Evolutionary conservation across 2,113 vertebrate species (phyloP), one percentile per base, ranked within the genome.

Genomic region (Strix aluco): DNA sequence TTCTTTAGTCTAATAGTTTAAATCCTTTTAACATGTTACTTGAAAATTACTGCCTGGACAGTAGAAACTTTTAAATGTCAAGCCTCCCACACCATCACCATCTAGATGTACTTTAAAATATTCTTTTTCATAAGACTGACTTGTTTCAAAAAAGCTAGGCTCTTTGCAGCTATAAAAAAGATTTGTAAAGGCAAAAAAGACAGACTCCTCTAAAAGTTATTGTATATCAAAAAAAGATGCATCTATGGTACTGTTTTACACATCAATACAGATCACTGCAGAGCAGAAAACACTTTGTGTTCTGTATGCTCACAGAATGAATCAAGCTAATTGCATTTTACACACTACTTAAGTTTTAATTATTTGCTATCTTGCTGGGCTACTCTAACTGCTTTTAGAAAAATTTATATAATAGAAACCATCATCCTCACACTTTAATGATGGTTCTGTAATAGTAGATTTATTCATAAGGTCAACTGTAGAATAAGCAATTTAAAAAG

Each of bases 61-160:
- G 87, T 86, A 93, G 77, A 87, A 94, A 94, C 49, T 92, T 96
- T 69, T 86, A 94, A 97, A 96, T 93, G 73, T 74, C 82, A 97
- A 92, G 58, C 42, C 57, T 75, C 75, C 57, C 36, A 77, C 71
- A 79, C 26, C 40, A 55, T 70, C 32, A 73, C 26, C 85, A 72
- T 79, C 20, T 75, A 72, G 18, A 78, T 69, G 18, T 25, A 36
- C 4, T 67, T 89, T 21, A 62, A 95, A 96, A 90, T 61, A 86
- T 87, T 95, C 30, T 11, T 78, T 94, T 93, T 94, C 66, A 85
- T n/a, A 74, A 49, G n/a, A 90, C 83, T n/a, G 13, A 27, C 6
- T 57, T 46, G 1, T 38, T 96, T 94, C 26, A 32, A 88, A 88
- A 65, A 72, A 88, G n/a, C 9, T 90, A 95, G 52, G 34, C 62